Evolutionary conservation across 2,113 vertebrate species (phyloP).

Genomic region (Melanerpes aurifrons): DNA sequence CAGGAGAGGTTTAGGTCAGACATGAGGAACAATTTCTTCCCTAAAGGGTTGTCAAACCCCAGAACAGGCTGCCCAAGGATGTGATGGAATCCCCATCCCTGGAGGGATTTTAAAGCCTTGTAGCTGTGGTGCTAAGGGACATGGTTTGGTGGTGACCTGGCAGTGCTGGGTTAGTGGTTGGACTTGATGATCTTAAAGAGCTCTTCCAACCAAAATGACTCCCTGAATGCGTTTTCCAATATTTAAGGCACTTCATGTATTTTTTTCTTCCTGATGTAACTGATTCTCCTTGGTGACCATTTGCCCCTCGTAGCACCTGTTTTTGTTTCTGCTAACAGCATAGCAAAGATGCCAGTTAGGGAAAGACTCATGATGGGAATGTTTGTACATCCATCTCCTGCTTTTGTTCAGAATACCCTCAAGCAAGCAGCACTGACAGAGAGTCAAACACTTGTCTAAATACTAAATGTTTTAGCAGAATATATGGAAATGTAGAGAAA

Average conservation of each 20-base stretch:
- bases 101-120: too few relatives aligned
- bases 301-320: background rate
- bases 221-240: background rate
- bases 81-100: too few relatives aligned
- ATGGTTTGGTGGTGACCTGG: too few relatives aligned
- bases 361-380: background rate
- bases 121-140: too few relatives aligned
- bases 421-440: background rate
- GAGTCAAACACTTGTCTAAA: background rate
- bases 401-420: background rate
- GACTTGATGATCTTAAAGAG: too few relatives aligned
- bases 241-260: rapidly evolving
- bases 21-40: too few relatives aligned
- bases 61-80: too few relatives aligned
- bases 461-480: background rate
- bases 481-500: background rate
- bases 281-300: background rate
- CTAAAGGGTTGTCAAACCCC: too few relatives aligned
- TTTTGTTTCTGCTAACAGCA: background rate
- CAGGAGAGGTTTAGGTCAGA: too few relatives aligned
- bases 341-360: background rate
- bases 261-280: background rate
- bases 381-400: background rate
- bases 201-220: too few relatives aligned
- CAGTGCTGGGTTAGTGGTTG: too few relatives aligned